phyloP scores from a whole-genome alignment of 2,113 vertebrate species.

The Xenopus borealis region DNA sequence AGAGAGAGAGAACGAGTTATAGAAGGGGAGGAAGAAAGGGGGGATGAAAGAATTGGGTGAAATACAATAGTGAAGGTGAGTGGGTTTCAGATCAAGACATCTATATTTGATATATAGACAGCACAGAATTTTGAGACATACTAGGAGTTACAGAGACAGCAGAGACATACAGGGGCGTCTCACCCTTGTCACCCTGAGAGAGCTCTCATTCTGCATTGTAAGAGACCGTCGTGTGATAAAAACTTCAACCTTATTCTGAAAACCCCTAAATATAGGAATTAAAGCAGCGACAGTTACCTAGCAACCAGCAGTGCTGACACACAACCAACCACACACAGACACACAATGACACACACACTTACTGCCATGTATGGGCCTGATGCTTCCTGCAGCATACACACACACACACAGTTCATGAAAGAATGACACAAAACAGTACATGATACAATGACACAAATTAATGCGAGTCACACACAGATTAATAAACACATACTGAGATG shows the following conservation, averaged over 20 bases:
- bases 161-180: conserved; percentile 46
- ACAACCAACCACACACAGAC: conserved; percentile 36
- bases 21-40: not conserved
- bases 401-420: not conserved
- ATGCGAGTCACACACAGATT: not conserved
- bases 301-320: conserved; percentile 44
- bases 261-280: conserved; percentile 47
- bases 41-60: not conserved
- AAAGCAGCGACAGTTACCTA: conserved; percentile 47
- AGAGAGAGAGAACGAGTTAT: not conserved
- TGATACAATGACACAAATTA: not conserved
- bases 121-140: conserved; percentile 32
- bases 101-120: conserved; percentile 22
- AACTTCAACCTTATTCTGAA: conserved; percentile 48
- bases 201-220: conserved; percentile 47
- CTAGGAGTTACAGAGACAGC: conserved; percentile 41
- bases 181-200: conserved; percentile 46
- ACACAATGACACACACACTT: conserved; percentile 36
- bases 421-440: not conserved
- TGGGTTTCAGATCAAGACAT: conserved; percentile 12
- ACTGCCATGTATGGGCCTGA: conserved; percentile 35
- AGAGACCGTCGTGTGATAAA: conserved; percentile 46
- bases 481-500: not conserved
- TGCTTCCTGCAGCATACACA: conserved; percentile 30
- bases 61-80: conserved; percentile 10